Evolutionary conservation across 1,140 invertebrate genomes (phyloP).

Genomic region (Ditylenchus dipsaci): DNA sequence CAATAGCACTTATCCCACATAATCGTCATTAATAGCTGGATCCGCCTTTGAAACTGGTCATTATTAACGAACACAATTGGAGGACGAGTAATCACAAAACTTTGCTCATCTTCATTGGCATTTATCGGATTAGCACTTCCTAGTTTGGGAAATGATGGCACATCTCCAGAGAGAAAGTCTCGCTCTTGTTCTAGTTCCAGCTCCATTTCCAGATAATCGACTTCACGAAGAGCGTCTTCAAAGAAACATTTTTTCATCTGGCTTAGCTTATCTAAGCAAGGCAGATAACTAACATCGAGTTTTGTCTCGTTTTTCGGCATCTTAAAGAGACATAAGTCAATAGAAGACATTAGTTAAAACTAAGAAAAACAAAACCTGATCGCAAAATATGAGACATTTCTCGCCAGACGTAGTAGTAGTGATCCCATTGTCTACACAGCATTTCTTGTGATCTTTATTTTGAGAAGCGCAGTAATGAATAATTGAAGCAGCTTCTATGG

Average conservation of each 20-base stretch:
- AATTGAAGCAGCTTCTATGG: constrained; percentile 50
- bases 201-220: constrained; percentile 17
- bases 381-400: constrained; percentile 54
- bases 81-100: neutral
- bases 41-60: neutral
- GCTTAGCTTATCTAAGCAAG: constrained; percentile 54
- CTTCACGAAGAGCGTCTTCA: constrained; percentile 28
- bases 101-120: neutral
- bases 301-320: constrained; percentile 2
- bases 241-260: constrained; percentile 54
- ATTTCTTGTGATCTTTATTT: constrained; percentile 32
- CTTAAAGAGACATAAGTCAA: too few species aligned
- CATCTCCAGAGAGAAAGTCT: neutral
- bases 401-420: constrained; percentile 44
- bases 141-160: neutral
- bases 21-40: neutral
- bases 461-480: constrained; percentile 57
- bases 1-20: neutral
- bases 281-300: constrained; percentile 50
- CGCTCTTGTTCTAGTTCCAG: constrained; percentile 3
- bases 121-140: neutral
- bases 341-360: too few species aligned
- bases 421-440: constrained; percentile 39
- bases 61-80: neutral
- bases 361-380: constrained; percentile 30